These are phyloP conservation scores for Machimus rusticus DNA, from an alignment of 2,888 invertebrate species.

Conservation along the genomic window DNA sequence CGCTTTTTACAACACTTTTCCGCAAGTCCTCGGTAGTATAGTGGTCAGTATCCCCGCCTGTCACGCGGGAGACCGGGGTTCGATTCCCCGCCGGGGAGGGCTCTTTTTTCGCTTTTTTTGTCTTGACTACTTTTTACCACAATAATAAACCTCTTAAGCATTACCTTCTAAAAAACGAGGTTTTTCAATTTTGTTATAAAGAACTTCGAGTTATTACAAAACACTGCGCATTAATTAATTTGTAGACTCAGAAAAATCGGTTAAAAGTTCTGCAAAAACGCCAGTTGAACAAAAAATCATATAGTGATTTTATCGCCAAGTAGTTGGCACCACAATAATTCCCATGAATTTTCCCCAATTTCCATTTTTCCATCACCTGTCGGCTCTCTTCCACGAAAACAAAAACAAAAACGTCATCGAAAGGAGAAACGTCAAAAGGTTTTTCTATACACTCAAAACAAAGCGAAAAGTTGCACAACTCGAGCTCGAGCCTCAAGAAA, in stretches of 20 bases:
- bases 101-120: conserved; percentile 43
- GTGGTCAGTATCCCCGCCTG: conserved; percentile 65
- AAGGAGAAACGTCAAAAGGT: neutral
- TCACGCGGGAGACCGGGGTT: conserved; percentile 65
- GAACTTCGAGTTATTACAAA: neutral
- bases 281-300: too few species aligned
- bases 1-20: too few species aligned
- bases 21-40: conserved; percentile 55
- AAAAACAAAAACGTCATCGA: neutral
- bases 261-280: too few species aligned
- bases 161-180: too few species aligned
- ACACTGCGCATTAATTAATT: neutral
- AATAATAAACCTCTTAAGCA: too few species aligned
- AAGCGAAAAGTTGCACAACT: neutral
- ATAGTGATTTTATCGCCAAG: neutral
- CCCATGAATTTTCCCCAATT: neutral
- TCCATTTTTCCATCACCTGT: neutral
- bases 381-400: neutral
- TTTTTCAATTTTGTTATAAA: neutral
- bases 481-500: neutral
- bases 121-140: too few species aligned
- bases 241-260: too few species aligned
- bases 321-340: neutral
- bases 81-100: conserved; percentile 64
- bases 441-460: conserved; percentile 23